Percentiles rank a stretch among this genome's conserved stretches.
Evolutionary conservation across 2,888 invertebrate genomes (phyloP).

Genomic region (Diarsia dahlii): DNA sequence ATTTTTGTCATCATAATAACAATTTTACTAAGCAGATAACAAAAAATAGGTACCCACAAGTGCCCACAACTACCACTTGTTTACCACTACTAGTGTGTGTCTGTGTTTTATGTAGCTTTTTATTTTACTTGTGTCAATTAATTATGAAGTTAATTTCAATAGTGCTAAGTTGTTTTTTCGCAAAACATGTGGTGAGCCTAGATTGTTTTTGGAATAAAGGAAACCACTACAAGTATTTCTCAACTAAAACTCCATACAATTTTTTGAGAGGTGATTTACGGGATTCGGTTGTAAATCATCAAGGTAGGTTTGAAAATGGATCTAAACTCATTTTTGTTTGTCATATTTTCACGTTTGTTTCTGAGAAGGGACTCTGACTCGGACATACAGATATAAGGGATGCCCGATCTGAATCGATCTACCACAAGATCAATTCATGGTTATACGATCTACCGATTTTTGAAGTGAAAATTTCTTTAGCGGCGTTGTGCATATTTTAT

Average conservation of each 20-base stretch:
- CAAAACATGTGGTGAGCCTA: slow-evolving; percentile 50
- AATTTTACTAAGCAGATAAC: too few relatives aligned
- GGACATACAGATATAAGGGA: too few relatives aligned
- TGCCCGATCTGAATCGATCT: too few relatives aligned
- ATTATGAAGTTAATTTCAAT: slow-evolving; percentile 19
- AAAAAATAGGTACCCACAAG: too few relatives aligned
- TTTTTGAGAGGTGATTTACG: slow-evolving; percentile 80
- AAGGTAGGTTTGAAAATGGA: slow-evolving; percentile 34
- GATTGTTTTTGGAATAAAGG: slow-evolving; percentile 81
- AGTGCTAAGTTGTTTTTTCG: slow-evolving; percentile 37
- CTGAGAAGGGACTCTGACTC: too few relatives aligned
- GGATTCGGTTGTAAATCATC: slow-evolving; percentile 69
- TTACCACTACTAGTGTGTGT: background rate
- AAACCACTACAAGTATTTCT: slow-evolving; percentile 79
- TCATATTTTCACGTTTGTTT: too few relatives aligned
- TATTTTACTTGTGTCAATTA: background rate
- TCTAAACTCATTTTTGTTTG: background rate
- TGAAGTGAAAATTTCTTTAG: too few relatives aligned
- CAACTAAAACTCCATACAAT: slow-evolving; percentile 80
- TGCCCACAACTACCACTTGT: too few relatives aligned
- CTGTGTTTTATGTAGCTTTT: background rate
- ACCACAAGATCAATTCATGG: too few relatives aligned
- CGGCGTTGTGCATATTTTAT: too few relatives aligned
- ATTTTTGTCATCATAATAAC: too few relatives aligned
- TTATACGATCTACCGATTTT: too few relatives aligned